Evolutionary conservation across 2,113 vertebrate genomes (phyloP).

Genomic region (mouse (Mus musculus)): GRCm39 chr14:87935001-87935500

Average conservation of each 20-base stretch:
- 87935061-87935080: not conserved
- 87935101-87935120: not conserved
- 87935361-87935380: not conserved
- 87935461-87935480: not conserved
- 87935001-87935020: not conserved
- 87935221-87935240: not conserved
- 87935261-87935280: not conserved
- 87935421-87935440: not conserved
- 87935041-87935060: not conserved
- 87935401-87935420: not conserved
- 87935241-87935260: not conserved
- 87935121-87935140: not conserved
- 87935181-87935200: not conserved
- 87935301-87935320: not conserved
- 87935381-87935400: not conserved
- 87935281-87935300: not conserved
- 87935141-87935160: not conserved
- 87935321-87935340: not conserved
- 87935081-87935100: not conserved
- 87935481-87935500: not conserved
- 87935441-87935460: not conserved
- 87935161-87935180: not conserved
- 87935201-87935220: not conserved
- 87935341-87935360: not conserved
- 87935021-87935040: not conserved